phyloP scores from a whole-genome alignment of 2,888 invertebrate species.

The Lochmaea crataegi region DNA sequence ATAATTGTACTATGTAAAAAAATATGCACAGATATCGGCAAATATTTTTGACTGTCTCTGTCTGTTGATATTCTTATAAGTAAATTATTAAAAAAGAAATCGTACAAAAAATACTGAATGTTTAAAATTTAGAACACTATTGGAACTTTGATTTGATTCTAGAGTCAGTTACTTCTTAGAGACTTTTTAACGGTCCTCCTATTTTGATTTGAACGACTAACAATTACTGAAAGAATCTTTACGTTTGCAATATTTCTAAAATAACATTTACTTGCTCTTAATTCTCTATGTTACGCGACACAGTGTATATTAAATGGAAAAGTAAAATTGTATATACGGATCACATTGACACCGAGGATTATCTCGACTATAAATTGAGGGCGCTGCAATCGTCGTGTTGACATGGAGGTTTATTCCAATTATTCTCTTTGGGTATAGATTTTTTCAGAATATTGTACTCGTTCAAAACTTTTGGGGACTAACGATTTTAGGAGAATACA shows the following conservation, averaged over 20 bases:
- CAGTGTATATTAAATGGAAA: too few relatives aligned
- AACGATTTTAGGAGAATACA: slow-evolving; percentile 27
- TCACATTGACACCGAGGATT: too few relatives aligned
- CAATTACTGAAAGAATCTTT: not conserved
- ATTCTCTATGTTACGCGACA: too few relatives aligned
- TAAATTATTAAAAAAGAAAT: slow-evolving; percentile 43
- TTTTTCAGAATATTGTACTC: slow-evolving; percentile 10
- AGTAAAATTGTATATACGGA: too few relatives aligned
- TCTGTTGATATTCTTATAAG: slow-evolving; percentile 46
- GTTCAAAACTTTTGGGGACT: slow-evolving; percentile 1
- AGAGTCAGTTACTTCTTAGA: slow-evolving; percentile 27
- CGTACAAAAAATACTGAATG: slow-evolving; percentile 46
- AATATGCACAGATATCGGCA: slow-evolving; percentile 43
- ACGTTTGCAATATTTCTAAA: not conserved
- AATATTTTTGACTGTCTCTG: slow-evolving; percentile 48
- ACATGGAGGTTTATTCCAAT: not conserved
- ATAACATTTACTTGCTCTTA: too few relatives aligned
- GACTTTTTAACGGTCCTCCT: slow-evolving; percentile 12
- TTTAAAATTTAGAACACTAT: slow-evolving; percentile 37
- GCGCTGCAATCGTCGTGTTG: not conserved
- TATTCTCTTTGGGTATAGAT: not conserved
- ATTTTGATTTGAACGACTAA: not conserved
- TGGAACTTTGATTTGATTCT: slow-evolving; percentile 29
- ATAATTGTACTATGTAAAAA: slow-evolving; percentile 53
- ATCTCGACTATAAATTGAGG: too few relatives aligned